phyloP scores from a whole-genome alignment of 2,113 vertebrate species.

The Salvelinus sp. region DNA sequence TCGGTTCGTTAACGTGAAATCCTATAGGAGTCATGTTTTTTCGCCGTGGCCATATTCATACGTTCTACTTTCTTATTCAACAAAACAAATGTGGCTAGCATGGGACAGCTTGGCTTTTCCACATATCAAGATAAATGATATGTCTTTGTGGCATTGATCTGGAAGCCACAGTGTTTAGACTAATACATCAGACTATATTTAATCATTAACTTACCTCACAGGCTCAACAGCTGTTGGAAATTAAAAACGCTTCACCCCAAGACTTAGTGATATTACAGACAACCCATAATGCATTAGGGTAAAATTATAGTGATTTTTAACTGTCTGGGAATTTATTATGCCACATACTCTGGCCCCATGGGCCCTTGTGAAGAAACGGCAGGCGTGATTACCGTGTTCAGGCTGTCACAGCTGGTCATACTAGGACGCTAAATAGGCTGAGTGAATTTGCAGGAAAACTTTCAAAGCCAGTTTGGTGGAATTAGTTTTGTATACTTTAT shows the following conservation, averaged over 20 bases:
- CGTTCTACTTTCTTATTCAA: slow-evolving; percentile 76
- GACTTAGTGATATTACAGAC: slow-evolving; percentile 98
- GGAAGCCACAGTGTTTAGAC: slow-evolving; percentile 94
- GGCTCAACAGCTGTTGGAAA: slow-evolving; percentile 99
- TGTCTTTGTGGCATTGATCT: slow-evolving; percentile 98
- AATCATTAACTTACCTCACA: slow-evolving; percentile 98
- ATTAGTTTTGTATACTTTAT: slow-evolving; percentile 77
- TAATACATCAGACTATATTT: slow-evolving; percentile 99
- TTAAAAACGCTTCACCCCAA: slow-evolving; percentile 96
- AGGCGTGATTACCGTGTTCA: slow-evolving; percentile 87
- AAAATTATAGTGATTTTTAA: slow-evolving; percentile 99
- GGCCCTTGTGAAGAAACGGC: slow-evolving; percentile 89
- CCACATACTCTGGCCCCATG: slow-evolving; percentile 91
- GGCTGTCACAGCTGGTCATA: slow-evolving; percentile 78
- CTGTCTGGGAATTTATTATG: slow-evolving; percentile 98
- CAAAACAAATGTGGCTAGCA: slow-evolving; percentile 84
- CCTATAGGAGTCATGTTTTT: slow-evolving; percentile 57
- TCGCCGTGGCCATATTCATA: slow-evolving; percentile 69
- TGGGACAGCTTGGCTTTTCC: slow-evolving; percentile 91
- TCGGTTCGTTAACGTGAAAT: slow-evolving; percentile 49
- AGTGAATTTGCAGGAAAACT: slow-evolving; percentile 83
- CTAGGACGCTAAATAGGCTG: slow-evolving; percentile 87
- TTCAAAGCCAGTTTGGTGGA: slow-evolving; percentile 81
- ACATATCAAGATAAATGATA: slow-evolving; percentile 99
- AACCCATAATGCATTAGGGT: slow-evolving; percentile 99